These are phyloP conservation scores for Pitangus sulphuratus DNA, from an alignment of 2,797 vertebrate genomes.

Conservation along the genomic window DNA sequence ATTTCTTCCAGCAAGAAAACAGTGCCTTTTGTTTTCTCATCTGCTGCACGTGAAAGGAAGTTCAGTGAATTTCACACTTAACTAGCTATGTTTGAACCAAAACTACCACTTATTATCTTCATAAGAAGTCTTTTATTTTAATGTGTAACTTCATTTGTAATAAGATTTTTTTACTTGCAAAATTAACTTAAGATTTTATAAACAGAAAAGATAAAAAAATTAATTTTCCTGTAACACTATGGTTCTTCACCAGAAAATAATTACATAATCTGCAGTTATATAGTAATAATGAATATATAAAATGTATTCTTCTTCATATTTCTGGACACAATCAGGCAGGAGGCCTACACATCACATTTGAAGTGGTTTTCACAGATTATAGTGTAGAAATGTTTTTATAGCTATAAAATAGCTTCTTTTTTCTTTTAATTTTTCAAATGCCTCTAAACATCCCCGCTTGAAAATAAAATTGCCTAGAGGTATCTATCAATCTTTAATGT, in stretches of 20 bases:
- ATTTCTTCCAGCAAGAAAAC: not conserved
- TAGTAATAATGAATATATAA: not conserved
- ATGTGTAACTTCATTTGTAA: not conserved
- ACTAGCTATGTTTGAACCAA: not conserved
- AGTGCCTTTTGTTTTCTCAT: not conserved
- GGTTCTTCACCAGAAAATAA: not conserved
- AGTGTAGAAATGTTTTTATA: not conserved
- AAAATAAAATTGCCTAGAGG: constrained; percentile 4
- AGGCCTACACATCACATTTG: not conserved
- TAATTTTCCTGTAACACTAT: not conserved
- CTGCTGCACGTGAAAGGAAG: not conserved
- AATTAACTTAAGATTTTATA: not conserved
- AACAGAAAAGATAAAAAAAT: not conserved
- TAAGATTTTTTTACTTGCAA: not conserved
- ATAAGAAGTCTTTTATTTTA: not conserved
- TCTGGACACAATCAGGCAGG: not conserved
- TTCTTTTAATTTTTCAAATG: not conserved
- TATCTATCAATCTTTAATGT: not conserved
- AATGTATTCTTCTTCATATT: not conserved
- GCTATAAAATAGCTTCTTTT: not conserved
- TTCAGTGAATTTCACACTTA: not conserved
- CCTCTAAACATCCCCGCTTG: not conserved
- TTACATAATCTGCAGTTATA: not conserved
- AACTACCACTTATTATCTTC: not conserved
- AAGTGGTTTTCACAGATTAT: not conserved